Evolutionary conservation across 2,113 vertebrate genomes (phyloP).

Genomic region (Burhinus oedicnemus): DNA sequence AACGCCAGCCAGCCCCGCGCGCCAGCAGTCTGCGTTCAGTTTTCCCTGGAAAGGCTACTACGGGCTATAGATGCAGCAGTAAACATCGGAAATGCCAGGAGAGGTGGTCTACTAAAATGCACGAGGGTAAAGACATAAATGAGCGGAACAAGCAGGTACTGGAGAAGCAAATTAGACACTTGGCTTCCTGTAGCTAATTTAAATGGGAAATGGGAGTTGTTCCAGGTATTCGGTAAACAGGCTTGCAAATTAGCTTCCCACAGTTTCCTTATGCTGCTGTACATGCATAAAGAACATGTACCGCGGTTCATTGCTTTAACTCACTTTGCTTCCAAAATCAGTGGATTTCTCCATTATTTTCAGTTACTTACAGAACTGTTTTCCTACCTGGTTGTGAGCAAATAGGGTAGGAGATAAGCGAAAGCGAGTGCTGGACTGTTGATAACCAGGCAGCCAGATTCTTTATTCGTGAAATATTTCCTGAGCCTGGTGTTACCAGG

Average conservation of each 20-base stretch:
- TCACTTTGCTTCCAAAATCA: slow-evolving; percentile 10
- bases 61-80: slow-evolving; percentile 12
- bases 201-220: slow-evolving; percentile 70
- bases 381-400: background rate
- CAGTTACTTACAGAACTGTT: background rate
- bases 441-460: background rate
- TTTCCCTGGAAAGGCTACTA: slow-evolving; percentile 4
- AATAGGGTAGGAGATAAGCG: background rate
- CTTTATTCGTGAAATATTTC: background rate
- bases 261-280: slow-evolving; percentile 64
- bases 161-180: slow-evolving; percentile 60
- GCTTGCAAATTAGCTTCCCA: slow-evolving; percentile 71
- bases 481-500: slow-evolving; percentile 56
- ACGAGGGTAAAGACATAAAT: background rate
- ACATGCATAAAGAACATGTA: slow-evolving; percentile 20
- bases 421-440: background rate
- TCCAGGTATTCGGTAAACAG: slow-evolving; percentile 70
- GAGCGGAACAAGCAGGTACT: slow-evolving; percentile 49
- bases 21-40: background rate
- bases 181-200: slow-evolving; percentile 66
- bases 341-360: background rate
- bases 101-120: slow-evolving; percentile 1
- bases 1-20: background rate
- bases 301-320: background rate
- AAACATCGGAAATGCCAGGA: slow-evolving; percentile 28